These are phyloP conservation scores for Hestina assimilis DNA, from an alignment of 1,140 invertebrate species.

Conservation along the genomic window DNA sequence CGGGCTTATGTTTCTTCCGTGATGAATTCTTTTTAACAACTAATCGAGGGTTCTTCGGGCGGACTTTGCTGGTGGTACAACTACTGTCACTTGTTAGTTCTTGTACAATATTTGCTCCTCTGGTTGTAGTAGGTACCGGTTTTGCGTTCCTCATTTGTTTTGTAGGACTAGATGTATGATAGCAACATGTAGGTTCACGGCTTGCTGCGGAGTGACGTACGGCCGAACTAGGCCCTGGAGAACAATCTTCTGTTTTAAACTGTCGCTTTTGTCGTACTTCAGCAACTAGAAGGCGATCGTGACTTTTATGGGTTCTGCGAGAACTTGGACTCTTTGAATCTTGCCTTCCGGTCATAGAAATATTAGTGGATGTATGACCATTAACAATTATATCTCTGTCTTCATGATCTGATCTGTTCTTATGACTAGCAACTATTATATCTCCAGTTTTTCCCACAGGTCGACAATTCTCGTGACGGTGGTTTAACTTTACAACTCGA, in stretches of 20 bases:
- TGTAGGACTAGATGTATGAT: slow-evolving; percentile 39
- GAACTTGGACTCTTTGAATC: slow-evolving; percentile 28
- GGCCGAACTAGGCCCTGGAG: slow-evolving; percentile 53
- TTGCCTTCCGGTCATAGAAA: slow-evolving; percentile 28
- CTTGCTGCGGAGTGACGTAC: slow-evolving; percentile 28
- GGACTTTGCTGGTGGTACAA: slow-evolving; percentile 30
- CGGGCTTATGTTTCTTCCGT: slow-evolving; percentile 42
- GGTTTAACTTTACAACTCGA: slow-evolving; percentile 67
- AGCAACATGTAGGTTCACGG: slow-evolving; percentile 55
- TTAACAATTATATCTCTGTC: slow-evolving; percentile 34
- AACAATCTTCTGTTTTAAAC: slow-evolving; percentile 39
- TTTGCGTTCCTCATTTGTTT: slow-evolving; percentile 19
- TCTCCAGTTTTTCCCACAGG: slow-evolving; percentile 68
- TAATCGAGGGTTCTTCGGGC: slow-evolving; percentile 44
- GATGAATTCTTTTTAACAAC: slow-evolving; percentile 58
- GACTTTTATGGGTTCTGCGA: slow-evolving; percentile 40
- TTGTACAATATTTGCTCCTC: not conserved
- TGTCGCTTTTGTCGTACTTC: slow-evolving; percentile 27
- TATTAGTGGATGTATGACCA: slow-evolving; percentile 40
- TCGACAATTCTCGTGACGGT: slow-evolving; percentile 61
- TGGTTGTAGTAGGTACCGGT: not conserved
- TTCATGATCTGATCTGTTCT: slow-evolving; percentile 46
- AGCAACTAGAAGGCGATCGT: slow-evolving; percentile 38
- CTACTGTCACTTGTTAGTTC: slow-evolving; percentile 46
- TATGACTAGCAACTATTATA: slow-evolving; percentile 69